A percentile compares a stretch with the other conserved stretches of the same genome.
Evolutionary conservation across 2,797 vertebrate genomes (phyloP).

Genomic region (Rhinogobio ventralis): DNA sequence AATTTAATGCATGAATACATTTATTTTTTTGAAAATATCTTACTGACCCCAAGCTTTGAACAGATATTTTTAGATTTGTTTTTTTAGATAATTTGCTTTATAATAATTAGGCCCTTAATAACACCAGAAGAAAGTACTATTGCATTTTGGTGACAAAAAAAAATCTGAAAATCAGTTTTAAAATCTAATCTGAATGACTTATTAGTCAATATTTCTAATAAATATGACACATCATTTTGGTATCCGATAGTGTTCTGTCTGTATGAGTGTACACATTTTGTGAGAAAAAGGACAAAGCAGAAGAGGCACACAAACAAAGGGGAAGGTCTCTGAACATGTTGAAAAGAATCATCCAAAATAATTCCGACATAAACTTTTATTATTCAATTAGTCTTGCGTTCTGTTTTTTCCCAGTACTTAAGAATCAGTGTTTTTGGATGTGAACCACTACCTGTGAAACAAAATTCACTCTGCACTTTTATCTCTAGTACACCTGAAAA

Average conservation of each 20-base stretch:
- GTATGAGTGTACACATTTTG: not conserved
- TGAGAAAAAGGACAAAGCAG: not conserved
- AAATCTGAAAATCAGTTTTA: not conserved
- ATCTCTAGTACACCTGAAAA: slow-evolving; percentile 31
- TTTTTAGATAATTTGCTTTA: not conserved
- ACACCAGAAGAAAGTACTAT: not conserved
- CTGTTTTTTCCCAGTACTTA: not conserved
- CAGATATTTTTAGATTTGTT: no score
- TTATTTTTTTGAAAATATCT: not conserved
- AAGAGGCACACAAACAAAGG: not conserved
- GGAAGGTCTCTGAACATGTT: not conserved
- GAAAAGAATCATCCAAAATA: not conserved
- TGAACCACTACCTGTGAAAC: not conserved
- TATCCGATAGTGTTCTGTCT: not conserved
- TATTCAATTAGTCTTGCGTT: not conserved
- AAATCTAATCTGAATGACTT: not conserved
- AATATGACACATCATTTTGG: no score
- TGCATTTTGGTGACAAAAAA: not conserved
- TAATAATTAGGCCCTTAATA: not conserved
- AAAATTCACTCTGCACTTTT: slow-evolving; percentile 32
- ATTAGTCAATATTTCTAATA: not conserved
- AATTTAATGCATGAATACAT: not conserved
- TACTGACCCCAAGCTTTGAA: no score
- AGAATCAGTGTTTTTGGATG: not conserved
- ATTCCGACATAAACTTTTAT: not conserved